A percentile compares a stretch with the other conserved stretches of the same genome.
These are phyloP conservation scores for Magallana nippona DNA, from an alignment of 2,888 invertebrate species.

Conservation along the genomic window DNA sequence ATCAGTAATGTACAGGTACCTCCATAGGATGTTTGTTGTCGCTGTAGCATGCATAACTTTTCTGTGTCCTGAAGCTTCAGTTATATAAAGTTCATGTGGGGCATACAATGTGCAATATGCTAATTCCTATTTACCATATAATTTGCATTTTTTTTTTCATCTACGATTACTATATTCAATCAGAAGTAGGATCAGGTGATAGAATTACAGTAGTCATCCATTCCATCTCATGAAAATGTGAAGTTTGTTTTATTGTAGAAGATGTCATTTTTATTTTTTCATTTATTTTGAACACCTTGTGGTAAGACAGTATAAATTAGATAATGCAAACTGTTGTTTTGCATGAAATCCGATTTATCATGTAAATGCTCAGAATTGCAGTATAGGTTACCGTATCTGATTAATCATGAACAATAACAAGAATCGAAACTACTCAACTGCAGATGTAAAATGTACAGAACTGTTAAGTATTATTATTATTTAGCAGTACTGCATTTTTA, in stretches of 20 bases:
- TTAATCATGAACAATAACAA: too few relatives aligned
- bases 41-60: constrained; percentile 21
- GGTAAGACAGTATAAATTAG: too few relatives aligned
- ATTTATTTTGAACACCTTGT: too few relatives aligned
- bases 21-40: background rate
- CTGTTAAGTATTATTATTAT: too few relatives aligned
- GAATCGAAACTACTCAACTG: too few relatives aligned
- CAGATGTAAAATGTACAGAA: too few relatives aligned
- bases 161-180: background rate
- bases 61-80: background rate
- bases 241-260: background rate
- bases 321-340: too few relatives aligned
- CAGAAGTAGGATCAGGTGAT: background rate
- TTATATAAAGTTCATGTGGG: background rate
- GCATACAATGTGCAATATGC: constrained; percentile 28
- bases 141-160: constrained; percentile 2
- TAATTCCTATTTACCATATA: background rate
- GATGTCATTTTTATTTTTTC: too few relatives aligned
- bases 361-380: too few relatives aligned
- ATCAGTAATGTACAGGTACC: background rate
- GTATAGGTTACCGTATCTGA: too few relatives aligned
- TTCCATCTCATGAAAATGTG: background rate
- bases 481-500: too few relatives aligned
- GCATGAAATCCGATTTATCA: too few relatives aligned
- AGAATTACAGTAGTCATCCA: background rate